These are phyloP conservation scores for Oxygymnocypris stewartii DNA, from an alignment of 2,113 vertebrate species.

Conservation along the genomic window DNA sequence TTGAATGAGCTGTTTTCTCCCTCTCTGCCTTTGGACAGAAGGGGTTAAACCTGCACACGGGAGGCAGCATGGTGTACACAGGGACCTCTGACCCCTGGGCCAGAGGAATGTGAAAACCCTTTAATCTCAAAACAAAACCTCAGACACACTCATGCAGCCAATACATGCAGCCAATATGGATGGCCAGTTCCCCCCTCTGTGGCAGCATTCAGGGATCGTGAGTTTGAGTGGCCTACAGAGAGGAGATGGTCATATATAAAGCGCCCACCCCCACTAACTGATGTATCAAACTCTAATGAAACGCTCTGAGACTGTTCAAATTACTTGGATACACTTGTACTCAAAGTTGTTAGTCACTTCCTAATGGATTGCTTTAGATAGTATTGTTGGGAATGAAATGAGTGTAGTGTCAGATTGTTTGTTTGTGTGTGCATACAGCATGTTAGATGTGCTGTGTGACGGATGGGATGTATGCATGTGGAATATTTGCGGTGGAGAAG, in stretches of 20 bases:
- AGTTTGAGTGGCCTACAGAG: background rate
- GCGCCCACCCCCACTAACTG: background rate
- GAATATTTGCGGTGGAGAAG: slow-evolving; percentile 63
- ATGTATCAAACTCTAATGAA: background rate
- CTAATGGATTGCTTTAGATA: background rate
- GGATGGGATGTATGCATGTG: slow-evolving; percentile 41
- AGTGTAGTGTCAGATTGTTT: background rate
- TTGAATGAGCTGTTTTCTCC: slow-evolving; percentile 7
- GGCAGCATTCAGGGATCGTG: slow-evolving; percentile 1
- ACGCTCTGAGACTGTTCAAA: background rate
- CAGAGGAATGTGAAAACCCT: slow-evolving; percentile 81
- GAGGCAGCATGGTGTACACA: slow-evolving; percentile 69
- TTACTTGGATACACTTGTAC: background rate
- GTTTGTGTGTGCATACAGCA: slow-evolving; percentile 13
- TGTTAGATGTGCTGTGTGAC: slow-evolving; percentile 6
- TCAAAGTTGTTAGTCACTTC: background rate
- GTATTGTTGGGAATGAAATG: background rate
- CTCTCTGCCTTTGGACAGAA: slow-evolving; percentile 48
- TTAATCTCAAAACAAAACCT: slow-evolving; percentile 78
- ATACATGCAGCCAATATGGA: slow-evolving; percentile 65
- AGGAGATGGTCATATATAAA: background rate
- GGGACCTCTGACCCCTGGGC: slow-evolving; percentile 74
- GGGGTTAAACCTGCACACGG: slow-evolving; percentile 74
- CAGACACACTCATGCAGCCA: slow-evolving; percentile 70
- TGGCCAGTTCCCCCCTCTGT: slow-evolving; percentile 60